A percentile compares a stretch with the other conserved stretches of the same genome.
phyloP scores from a whole-genome alignment of 2,797 vertebrate species.

The Lophura swinhoii region DNA sequence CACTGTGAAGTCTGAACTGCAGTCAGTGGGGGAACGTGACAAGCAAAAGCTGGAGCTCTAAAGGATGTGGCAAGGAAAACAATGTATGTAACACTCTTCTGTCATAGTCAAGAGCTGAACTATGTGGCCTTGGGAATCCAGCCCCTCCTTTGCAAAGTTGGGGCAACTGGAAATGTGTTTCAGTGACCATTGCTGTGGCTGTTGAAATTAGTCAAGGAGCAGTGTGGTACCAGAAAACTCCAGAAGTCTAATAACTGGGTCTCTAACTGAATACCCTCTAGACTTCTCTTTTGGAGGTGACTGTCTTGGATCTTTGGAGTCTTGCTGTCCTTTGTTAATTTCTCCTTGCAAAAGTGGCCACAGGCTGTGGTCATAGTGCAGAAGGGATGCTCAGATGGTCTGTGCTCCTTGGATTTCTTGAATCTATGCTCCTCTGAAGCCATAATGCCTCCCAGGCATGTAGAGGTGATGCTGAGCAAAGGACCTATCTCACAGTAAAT shows the following conservation, averaged over 20 bases:
- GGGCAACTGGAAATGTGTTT: background rate
- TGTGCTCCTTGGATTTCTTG: background rate
- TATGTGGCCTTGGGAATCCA: background rate
- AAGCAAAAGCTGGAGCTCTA: background rate
- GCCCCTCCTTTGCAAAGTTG: background rate
- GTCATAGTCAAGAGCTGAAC: background rate
- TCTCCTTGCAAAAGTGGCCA: background rate
- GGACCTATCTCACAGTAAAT: background rate
- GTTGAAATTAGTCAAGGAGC: background rate
- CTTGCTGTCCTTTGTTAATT: background rate
- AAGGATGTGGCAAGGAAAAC: background rate
- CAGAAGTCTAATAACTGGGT: background rate
- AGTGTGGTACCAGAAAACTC: background rate
- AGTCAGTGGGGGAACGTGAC: background rate
- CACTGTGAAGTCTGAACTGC: background rate
- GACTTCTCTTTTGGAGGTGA: background rate
- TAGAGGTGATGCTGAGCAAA: background rate
- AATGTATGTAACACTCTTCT: background rate
- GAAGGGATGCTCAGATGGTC: background rate
- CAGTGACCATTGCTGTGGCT: background rate
- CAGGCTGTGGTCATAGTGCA: background rate
- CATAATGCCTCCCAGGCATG: background rate
- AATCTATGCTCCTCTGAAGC: background rate
- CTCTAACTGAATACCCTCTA: background rate
- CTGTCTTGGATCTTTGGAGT: background rate